phyloP scores from a whole-genome alignment of 1,140 invertebrate genomes.

The Cataglyphis hispanica region DNA sequence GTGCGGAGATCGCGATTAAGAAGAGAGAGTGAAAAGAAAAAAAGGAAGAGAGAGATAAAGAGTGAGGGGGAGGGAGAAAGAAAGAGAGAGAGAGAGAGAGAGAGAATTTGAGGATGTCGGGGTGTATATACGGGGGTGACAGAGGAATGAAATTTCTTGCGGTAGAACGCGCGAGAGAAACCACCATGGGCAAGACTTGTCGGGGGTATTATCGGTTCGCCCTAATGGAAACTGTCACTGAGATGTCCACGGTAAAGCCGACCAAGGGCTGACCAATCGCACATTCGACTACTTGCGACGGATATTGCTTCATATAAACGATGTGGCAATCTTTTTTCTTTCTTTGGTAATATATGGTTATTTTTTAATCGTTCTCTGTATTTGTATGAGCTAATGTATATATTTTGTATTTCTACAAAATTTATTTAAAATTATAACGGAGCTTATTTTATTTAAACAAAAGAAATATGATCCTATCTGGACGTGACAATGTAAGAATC shows the following conservation, averaged over 20 bases:
- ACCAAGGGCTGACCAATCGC: slow-evolving; percentile 47
- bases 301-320: background rate
- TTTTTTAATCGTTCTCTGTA: background rate
- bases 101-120: background rate
- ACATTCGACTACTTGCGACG: slow-evolving; percentile 56
- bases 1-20: background rate
- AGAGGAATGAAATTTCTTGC: slow-evolving; percentile 70
- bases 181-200: slow-evolving; percentile 41
- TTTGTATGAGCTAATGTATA: background rate
- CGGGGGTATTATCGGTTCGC: slow-evolving; percentile 47
- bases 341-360: background rate
- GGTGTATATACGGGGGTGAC: background rate
- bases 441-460: background rate
- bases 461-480: background rate
- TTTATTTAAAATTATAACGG: background rate
- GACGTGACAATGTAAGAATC: background rate
- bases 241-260: slow-evolving; percentile 61
- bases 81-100: background rate
- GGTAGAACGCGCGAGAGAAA: slow-evolving; percentile 46
- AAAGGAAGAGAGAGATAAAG: too few species aligned
- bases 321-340: background rate
- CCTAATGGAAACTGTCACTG: slow-evolving; percentile 71
- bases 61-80: too few species aligned
- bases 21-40: too few species aligned
- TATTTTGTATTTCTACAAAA: background rate